Percentiles rank a stretch among this genome's conserved stretches.
Conservation (phyloP, 2,888 invertebrate genomes). For the Hofmannophila pseudospretella region DNA sequence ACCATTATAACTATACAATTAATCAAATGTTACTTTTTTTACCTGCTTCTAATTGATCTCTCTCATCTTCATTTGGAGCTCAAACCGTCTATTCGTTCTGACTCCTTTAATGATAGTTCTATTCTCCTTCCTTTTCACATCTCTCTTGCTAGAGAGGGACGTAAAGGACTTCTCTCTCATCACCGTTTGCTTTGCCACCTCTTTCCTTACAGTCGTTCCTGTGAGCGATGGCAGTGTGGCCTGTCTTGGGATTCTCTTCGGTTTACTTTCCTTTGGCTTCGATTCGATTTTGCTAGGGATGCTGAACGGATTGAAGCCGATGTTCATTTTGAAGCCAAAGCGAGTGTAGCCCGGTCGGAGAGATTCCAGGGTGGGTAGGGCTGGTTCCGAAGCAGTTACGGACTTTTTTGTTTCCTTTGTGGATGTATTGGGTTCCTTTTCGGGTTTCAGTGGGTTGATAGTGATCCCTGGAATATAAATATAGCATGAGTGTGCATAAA, state of each 20-base stretch:
- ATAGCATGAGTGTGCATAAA: no score
- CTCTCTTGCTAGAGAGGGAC: slow-evolving; percentile 37
- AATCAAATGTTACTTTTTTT: no score
- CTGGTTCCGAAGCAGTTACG: background rate
- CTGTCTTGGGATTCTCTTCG: slow-evolving; percentile 14
- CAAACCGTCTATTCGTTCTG: slow-evolving; percentile 83
- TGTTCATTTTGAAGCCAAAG: slow-evolving; percentile 70
- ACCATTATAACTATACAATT: no score
- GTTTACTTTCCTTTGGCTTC: slow-evolving; percentile 22
- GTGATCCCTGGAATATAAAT: background rate
- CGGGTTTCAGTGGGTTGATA: slow-evolving; percentile 4
- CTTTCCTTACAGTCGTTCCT: slow-evolving; percentile 38
- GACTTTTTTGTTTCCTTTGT: slow-evolving; percentile 17
- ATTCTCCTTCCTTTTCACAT: slow-evolving; percentile 46
- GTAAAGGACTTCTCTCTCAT: slow-evolving; percentile 56
- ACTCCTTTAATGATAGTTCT: slow-evolving; percentile 80
- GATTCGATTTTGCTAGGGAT: slow-evolving; percentile 29
- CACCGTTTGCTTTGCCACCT: slow-evolving; percentile 45
- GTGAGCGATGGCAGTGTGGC: slow-evolving; percentile 34
- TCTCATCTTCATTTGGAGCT: slow-evolving; percentile 83
- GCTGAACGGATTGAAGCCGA: slow-evolving; percentile 59
- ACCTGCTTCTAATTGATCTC: no score
- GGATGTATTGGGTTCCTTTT: slow-evolving; percentile 23
- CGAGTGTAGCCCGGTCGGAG: slow-evolving; percentile 53
- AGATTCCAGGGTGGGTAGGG: slow-evolving; percentile 31